Base-by-base conservation (phyloP, 1,140 invertebrate genomes). In the Tetragonula clypearis region DNA sequence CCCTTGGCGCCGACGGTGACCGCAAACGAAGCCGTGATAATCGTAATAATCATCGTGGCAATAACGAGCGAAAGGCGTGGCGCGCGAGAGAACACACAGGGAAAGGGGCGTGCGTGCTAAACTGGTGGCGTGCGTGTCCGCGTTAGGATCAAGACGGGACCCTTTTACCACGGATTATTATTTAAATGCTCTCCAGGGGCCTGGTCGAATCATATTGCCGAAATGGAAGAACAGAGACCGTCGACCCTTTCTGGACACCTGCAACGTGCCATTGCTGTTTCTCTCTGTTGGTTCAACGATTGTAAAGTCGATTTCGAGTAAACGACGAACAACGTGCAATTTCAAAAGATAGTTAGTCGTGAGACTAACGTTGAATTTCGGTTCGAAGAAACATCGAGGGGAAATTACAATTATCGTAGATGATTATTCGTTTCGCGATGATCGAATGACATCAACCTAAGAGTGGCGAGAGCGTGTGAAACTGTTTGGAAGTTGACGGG, bases 21-120 rank as follows among this genome's bases (percentile, higher is more conserved):
- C 75, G 35, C 58, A 26, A 77, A 49, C 58, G 8, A 30, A 77
- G 60, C 9, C 55, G 74, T 78, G 65, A 53, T 78, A 78, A 78
- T 78, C 75, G 58, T 65, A 78, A 78, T 78, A 65, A 78, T 78
- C 75, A 21, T 26, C 56, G 75, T 41, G 75, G 56, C 35, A 78
- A 78, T 26, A 78, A 78, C 58, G 75, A 65, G 75, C 23, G 8
- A 78, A 78, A 78, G 75, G 75, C 58, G 75, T 78, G 75, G 75
- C 58, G n/a, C 56, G 75, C 11, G 35, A 65, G 55, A 23, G 1
- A 65, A n/a, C 9, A n/a, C 9, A 62, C 23, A 23, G n/a, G 14
- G 75, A 62, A 78, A 49, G 15, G 60, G 75, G 60, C 75, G 75
- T 78, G 75, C 75, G 75, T 78, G 75, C 11, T 78, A 49, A 66